Conservation (phyloP, 2,888 invertebrate genomes). For the Diaprepes abbreviatus region DNA sequence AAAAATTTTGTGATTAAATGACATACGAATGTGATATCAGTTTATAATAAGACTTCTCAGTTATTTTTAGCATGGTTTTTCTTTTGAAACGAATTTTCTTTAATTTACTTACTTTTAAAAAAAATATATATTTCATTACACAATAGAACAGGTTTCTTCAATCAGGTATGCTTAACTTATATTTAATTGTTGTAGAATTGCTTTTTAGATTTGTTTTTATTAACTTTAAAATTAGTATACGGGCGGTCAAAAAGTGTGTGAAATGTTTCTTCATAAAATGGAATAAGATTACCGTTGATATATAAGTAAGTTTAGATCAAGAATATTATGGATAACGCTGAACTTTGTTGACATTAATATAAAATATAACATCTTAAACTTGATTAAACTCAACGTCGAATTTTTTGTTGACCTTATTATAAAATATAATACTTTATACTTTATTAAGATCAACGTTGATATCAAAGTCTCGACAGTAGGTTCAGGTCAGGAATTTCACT, state of each 20-base stretch:
- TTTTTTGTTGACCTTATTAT: too few species aligned
- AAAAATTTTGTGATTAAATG: slow-evolving; percentile 48
- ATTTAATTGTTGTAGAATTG: slow-evolving; percentile 20
- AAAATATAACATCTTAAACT: too few species aligned
- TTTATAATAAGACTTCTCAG: slow-evolving; percentile 30
- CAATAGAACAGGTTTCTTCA: slow-evolving; percentile 1
- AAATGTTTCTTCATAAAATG: too few species aligned
- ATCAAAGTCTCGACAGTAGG: too few species aligned
- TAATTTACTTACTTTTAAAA: slow-evolving; percentile 22
- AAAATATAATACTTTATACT: too few species aligned
- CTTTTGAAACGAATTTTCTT: slow-evolving; percentile 28
- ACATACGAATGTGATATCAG: slow-evolving; percentile 49
- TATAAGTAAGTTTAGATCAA: too few species aligned
- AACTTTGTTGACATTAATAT: too few species aligned
- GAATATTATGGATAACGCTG: too few species aligned
- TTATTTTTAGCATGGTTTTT: slow-evolving; percentile 21
- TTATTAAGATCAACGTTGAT: too few species aligned
- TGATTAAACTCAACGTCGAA: too few species aligned
- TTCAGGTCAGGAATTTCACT: too few species aligned
- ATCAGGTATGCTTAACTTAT: slow-evolving; percentile 10
- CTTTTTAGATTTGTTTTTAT: slow-evolving; percentile 27
- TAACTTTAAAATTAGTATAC: slow-evolving; percentile 1
- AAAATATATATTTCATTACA: slow-evolving; percentile 16
- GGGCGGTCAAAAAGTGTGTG: not conserved
- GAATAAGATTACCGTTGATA: too few species aligned